phyloP scores from a whole-genome alignment of 2,113 vertebrate genomes.

The Podilymbus podiceps region DNA sequence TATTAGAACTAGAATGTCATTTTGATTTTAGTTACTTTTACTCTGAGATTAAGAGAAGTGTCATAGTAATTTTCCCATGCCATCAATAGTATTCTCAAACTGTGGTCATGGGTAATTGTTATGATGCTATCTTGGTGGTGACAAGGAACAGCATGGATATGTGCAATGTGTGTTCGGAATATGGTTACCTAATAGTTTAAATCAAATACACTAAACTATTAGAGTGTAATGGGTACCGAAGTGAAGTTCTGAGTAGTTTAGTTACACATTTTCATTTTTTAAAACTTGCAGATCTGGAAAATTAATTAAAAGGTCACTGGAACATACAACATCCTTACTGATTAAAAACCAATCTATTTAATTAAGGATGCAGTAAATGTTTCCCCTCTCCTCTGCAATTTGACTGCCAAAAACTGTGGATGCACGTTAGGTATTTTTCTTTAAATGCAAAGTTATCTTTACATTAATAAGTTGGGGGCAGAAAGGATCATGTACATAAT shows the following conservation, averaged over 20 bases:
- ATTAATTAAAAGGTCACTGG: background rate
- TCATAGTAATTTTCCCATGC: background rate
- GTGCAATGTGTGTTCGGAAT: background rate
- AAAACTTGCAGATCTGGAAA: background rate
- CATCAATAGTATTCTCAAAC: background rate
- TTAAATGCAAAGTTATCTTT: slow-evolving; percentile 19
- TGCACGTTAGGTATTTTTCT: background rate
- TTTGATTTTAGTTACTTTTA: background rate
- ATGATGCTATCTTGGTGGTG: background rate
- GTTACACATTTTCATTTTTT: background rate
- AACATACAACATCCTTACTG: background rate
- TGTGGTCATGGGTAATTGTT: background rate
- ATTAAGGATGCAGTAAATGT: background rate
- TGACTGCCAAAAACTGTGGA: background rate
- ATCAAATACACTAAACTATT: background rate
- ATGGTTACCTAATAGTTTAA: background rate
- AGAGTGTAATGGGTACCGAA: background rate
- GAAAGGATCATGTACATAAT: background rate
- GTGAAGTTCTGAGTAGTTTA: background rate
- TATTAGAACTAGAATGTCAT: background rate
- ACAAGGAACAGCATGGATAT: background rate
- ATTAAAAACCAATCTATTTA: background rate
- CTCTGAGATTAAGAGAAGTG: background rate
- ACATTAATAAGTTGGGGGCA: background rate
- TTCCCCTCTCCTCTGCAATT: background rate